These are phyloP conservation scores for Siphonodentalium dalli DNA, from an alignment of 2,888 invertebrate genomes.

Conservation along the genomic window DNA sequence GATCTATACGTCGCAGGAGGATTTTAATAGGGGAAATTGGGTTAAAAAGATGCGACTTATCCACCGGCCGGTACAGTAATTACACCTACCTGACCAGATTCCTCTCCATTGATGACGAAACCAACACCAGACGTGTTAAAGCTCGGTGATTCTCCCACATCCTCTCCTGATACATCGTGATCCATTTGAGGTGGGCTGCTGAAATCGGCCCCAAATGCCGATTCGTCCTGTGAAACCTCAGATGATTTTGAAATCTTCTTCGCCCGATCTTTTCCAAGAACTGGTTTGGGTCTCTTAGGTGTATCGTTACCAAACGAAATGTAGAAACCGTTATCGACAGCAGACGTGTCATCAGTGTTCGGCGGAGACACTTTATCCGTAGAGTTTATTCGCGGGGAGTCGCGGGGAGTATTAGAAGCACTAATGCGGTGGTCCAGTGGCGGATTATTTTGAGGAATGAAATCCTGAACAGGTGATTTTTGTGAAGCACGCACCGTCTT, in stretches of 20 bases:
- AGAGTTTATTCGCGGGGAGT: conserved; percentile 34
- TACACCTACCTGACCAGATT: conserved; percentile 49
- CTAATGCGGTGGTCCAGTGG: too few species aligned
- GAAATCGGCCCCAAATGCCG: not conserved
- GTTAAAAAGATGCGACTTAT: too few species aligned
- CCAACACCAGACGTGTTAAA: conserved; percentile 52
- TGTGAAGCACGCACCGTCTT: too few species aligned
- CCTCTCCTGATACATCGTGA: not conserved
- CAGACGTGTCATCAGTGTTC: conserved; percentile 12
- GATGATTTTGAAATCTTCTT: too few species aligned
- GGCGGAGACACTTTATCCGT: too few species aligned
- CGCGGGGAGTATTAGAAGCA: conserved; percentile 14
- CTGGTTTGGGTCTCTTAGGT: conserved; percentile 76
- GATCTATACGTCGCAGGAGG: too few species aligned
- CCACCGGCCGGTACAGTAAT: not conserved
- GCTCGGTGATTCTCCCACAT: too few species aligned
- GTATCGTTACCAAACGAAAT: conserved; percentile 87
- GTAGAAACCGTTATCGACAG: conserved; percentile 73
- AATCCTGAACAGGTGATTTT: too few species aligned
- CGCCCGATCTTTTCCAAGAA: too few species aligned
- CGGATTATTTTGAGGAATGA: too few species aligned
- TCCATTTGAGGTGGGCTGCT: not conserved
- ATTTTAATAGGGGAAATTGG: too few species aligned
- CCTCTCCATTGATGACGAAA: conserved; percentile 74
- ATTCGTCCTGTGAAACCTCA: conserved; percentile 2